These are phyloP conservation scores for Meghimatium bilineatum DNA, from an alignment of 2,888 invertebrate species.

Conservation along the genomic window DNA sequence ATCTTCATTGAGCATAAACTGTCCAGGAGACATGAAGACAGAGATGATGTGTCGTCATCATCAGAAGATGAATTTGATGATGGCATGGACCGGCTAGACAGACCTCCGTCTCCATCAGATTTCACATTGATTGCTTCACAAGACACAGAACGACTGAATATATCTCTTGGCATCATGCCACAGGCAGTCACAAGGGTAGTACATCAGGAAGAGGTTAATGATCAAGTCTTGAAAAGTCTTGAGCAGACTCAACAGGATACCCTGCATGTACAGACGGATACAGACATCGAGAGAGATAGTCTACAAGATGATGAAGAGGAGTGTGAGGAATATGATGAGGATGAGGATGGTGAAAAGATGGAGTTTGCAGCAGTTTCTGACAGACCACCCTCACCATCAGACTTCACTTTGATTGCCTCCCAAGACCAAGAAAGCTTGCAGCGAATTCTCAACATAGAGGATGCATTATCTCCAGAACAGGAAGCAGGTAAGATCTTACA, in stretches of 20 bases:
- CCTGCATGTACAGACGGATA: conserved; percentile 21
- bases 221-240: neutral
- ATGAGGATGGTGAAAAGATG: conserved; percentile 44
- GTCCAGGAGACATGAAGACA: conserved; percentile 32
- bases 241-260: neutral
- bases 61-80: conserved; percentile 40
- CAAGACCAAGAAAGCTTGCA: conserved; percentile 69
- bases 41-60: conserved; percentile 8
- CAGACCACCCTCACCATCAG: conserved; percentile 74
- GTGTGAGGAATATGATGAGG: conserved; percentile 42
- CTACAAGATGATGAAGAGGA: conserved; percentile 43
- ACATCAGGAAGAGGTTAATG: neutral
- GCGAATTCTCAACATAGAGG: conserved; percentile 55
- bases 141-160: conserved; percentile 53
- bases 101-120: conserved; percentile 75
- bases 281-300: conserved; percentile 53
- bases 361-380: conserved; percentile 51
- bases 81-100: conserved; percentile 52
- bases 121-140: conserved; percentile 70
- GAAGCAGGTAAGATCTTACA: conserved; percentile 31
- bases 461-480: conserved; percentile 14
- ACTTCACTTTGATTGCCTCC: conserved; percentile 72
- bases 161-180: conserved; percentile 49
- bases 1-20: conserved; percentile 70
- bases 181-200: neutral